Conservation (phyloP, 2,797 vertebrate species). For the Chaetophractus vellerosus region DNA sequence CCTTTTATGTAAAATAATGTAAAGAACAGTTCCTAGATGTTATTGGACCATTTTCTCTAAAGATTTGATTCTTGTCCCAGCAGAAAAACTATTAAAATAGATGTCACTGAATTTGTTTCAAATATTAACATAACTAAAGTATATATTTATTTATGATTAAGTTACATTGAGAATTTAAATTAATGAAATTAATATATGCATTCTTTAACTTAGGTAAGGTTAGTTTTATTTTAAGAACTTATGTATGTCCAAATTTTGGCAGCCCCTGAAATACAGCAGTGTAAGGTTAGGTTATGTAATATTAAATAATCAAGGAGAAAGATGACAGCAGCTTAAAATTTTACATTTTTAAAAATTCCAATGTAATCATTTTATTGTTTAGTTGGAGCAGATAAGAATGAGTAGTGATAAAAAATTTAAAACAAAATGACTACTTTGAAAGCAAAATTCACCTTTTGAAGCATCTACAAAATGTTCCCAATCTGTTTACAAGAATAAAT, state of each 20-base stretch:
- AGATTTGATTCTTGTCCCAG: background rate
- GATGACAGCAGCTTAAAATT: background rate
- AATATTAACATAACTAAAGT: background rate
- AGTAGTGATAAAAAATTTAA: background rate
- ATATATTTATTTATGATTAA: background rate
- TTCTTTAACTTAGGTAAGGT: background rate
- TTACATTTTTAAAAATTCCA: conserved; percentile 2
- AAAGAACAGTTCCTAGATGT: conserved; percentile 42
- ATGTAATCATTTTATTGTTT: background rate
- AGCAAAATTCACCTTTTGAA: background rate
- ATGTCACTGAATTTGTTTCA: background rate
- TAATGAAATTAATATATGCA: background rate
- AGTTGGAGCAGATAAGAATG: background rate
- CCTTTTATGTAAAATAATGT: background rate
- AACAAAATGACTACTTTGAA: conserved; percentile 5
- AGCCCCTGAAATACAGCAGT: background rate
- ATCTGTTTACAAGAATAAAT: background rate
- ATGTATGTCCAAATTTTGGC: background rate
- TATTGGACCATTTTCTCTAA: background rate
- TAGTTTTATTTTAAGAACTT: background rate
- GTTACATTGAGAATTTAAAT: background rate
- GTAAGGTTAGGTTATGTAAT: background rate
- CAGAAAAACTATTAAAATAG: conserved; percentile 30
- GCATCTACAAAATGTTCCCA: background rate
- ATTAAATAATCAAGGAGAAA: background rate